Conservation (phyloP, 53 echinoderm and acorn worm species). For the Stichopus horrens region DNA sequence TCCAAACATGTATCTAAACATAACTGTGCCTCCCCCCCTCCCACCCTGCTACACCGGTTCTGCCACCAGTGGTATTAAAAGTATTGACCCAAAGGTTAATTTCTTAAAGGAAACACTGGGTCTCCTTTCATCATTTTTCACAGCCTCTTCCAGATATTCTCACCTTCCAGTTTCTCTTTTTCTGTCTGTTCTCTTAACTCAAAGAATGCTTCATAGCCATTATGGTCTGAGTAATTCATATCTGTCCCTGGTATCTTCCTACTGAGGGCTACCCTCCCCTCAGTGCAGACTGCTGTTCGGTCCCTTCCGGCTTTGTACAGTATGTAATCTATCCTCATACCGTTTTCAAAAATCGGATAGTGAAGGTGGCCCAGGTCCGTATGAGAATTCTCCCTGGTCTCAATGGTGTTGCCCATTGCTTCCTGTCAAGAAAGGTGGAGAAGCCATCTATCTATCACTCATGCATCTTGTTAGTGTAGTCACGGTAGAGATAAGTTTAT, state of each 20-base stretch:
- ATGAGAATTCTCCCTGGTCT: slow-evolving; percentile 48
- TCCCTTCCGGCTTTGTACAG: slow-evolving; percentile 56
- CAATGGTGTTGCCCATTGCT: slow-evolving; percentile 47
- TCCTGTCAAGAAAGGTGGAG: slow-evolving; percentile 21
- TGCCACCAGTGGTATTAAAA: background rate
- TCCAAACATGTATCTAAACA: background rate
- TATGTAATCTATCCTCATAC: slow-evolving; percentile 83
- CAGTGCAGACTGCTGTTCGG: slow-evolving; percentile 49
- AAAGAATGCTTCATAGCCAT: slow-evolving; percentile 70
- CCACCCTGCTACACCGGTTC: background rate
- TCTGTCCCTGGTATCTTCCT: slow-evolving; percentile 70
- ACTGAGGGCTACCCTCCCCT: slow-evolving; percentile 56
- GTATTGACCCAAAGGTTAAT: background rate
- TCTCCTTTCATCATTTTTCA: background rate
- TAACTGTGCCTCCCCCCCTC: background rate
- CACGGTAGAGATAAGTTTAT: too few species aligned
- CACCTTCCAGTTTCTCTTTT: slow-evolving; percentile 39
- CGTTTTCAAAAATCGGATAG: slow-evolving; percentile 51
- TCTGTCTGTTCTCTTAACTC: slow-evolving; percentile 47
- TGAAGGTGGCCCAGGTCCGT: slow-evolving; percentile 8
- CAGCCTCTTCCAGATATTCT: background rate
- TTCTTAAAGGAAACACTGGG: background rate
- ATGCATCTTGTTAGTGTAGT: too few species aligned
- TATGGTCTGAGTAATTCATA: slow-evolving; percentile 84
- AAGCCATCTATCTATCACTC: background rate